Base-by-base conservation (phyloP, 2,888 invertebrate genomes). In the Prosopocoilus inquinatus region DNA sequence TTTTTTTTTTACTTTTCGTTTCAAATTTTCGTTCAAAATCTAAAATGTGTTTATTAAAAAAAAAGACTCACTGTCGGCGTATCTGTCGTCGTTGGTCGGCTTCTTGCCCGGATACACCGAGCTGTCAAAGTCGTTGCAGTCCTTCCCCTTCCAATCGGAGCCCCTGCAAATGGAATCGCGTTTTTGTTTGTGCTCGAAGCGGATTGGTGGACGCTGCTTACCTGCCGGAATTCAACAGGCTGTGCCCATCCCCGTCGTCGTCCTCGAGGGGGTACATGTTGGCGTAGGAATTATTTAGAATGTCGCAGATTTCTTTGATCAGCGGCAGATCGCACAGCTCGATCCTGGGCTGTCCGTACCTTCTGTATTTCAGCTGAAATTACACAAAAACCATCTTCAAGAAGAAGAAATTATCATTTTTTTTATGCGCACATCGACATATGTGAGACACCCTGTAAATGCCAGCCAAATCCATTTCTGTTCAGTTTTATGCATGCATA, bases 61-160 rank as follows among this genome's bases (percentile, higher is more conserved):
- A 13, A 3, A 35, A 50, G 41, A 56, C 60, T 62, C 54, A 66
- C 68, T 60, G 57, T 73, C 73, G 28, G 46, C 38, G 15, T 52
- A 48, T 15, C 49, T 53, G 59, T 73, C 73, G 5, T 57, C 58
- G 44, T 61, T 50, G 4, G 54, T 16, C 3, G 70, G 64, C 39
- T 54, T 50, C 15, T 68, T 65, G 9, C 73, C 73, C 12, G 73
- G 73, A 60, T 72, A 69, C 1, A 64, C 54, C 20, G 60, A 47
- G 1, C 56, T 36, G 57, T 69, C 64, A 20, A 64, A 60, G 53
- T 73, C 73, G 34, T 59, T 51, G 50, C 73, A 73, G 50, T 73
- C 73, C 56, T 60, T 68, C 2, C 73, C 73, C 57, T 69, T 67
- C 73, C 73, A 73, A 57, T 70, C 65, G 5, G 69, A 62, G 2